These are phyloP conservation scores for Synchiropus splendidus DNA, from an alignment of 2,113 vertebrate genomes.

Conservation along the genomic window DNA sequence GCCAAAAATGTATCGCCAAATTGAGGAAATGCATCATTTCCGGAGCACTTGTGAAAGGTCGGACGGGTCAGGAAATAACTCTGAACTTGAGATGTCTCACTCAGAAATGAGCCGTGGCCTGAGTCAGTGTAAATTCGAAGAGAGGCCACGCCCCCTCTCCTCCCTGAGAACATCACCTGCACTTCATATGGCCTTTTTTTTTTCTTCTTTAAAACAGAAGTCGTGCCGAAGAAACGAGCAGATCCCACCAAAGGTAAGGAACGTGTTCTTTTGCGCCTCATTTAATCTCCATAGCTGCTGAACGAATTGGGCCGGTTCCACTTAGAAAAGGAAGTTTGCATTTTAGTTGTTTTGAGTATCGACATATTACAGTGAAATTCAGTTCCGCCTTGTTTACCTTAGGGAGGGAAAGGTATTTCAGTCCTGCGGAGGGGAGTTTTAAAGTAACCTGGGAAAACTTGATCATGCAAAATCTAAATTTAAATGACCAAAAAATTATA, in stretches of 20 bases:
- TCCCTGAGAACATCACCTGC: slow-evolving; percentile 23
- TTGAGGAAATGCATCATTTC: slow-evolving; percentile 30
- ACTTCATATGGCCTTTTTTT: slow-evolving; percentile 15
- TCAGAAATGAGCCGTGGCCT: slow-evolving; percentile 8
- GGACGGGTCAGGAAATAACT: slow-evolving; percentile 1
- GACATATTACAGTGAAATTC: too few species aligned
- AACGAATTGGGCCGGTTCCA: too few species aligned
- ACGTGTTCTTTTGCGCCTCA: background rate
- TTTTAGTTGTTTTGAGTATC: too few species aligned
- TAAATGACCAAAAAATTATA: too few species aligned
- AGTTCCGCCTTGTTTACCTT: too few species aligned
- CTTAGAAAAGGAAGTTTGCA: too few species aligned
- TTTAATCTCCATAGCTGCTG: background rate
- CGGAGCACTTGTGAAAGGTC: slow-evolving; percentile 13
- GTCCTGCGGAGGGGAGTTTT: too few species aligned
- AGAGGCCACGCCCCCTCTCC: slow-evolving; percentile 17
- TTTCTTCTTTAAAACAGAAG: too few species aligned
- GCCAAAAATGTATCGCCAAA: slow-evolving; percentile 2
- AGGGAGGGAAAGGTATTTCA: too few species aligned
- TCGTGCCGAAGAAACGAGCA: slow-evolving; percentile 60
- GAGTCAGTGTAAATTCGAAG: slow-evolving; percentile 28
- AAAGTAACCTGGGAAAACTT: too few species aligned
- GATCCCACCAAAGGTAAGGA: slow-evolving; percentile 58
- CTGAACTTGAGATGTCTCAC: too few species aligned
- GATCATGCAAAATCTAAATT: too few species aligned